Conservation (phyloP, 2,113 vertebrate genomes). For the Turdus rufiventris region DNA sequence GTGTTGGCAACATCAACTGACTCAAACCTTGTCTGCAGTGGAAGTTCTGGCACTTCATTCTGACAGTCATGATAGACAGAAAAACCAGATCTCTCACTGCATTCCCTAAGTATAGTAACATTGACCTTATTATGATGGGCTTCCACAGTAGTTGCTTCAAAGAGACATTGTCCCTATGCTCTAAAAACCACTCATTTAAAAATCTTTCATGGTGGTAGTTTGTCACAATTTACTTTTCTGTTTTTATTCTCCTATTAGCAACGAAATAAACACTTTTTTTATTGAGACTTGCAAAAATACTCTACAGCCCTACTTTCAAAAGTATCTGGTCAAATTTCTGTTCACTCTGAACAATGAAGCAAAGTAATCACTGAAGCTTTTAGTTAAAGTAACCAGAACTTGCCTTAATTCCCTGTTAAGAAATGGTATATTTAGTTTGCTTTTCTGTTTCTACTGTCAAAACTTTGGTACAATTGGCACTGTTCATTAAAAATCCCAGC, state of each 20-base stretch:
- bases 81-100: background rate
- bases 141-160: background rate
- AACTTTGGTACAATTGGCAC: background rate
- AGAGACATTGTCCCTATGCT: background rate
- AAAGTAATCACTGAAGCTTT: background rate
- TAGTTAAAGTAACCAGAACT: background rate
- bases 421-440: background rate
- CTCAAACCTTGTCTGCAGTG: background rate
- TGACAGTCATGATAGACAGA: background rate
- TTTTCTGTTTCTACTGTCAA: background rate
- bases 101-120: background rate
- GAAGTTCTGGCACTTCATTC: background rate
- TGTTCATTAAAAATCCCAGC: background rate
- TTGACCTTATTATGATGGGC: background rate
- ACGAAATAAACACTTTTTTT: background rate
- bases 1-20: background rate
- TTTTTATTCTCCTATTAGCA: background rate
- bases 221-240: background rate
- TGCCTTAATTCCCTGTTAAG: background rate
- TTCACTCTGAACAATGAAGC: background rate
- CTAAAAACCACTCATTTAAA: background rate
- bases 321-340: background rate
- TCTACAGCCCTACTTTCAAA: background rate
- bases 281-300: background rate
- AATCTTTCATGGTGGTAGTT: background rate